Evolutionary conservation across 1,140 invertebrate genomes (phyloP).

Genomic region (Trachelipus rathkii): DNA sequence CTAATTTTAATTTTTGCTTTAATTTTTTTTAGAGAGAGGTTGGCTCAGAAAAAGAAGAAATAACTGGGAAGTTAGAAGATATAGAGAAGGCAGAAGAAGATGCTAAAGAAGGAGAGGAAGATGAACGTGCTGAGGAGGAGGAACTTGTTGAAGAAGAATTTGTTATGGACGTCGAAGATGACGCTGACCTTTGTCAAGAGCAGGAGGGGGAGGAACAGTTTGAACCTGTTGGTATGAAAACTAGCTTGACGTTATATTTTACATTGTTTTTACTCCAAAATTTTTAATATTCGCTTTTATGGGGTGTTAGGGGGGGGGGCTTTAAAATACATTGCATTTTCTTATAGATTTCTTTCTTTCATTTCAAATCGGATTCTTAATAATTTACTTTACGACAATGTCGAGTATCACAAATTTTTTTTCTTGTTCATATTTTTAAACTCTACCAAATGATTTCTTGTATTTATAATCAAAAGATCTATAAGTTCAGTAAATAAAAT

Average conservation of each 20-base stretch:
- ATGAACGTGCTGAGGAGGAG: background rate
- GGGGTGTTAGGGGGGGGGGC: too few species aligned
- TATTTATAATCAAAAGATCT: background rate
- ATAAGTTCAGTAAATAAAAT: slow-evolving; percentile 4
- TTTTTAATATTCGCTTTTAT: too few species aligned
- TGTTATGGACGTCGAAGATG: background rate
- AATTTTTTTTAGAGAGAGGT: background rate
- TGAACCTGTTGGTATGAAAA: too few species aligned
- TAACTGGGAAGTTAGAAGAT: slow-evolving; percentile 2
- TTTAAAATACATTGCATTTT: too few species aligned
- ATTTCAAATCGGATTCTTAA: too few species aligned
- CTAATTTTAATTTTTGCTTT: too few species aligned
- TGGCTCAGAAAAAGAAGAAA: slow-evolving; percentile 11
- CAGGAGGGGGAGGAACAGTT: background rate
- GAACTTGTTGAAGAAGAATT: background rate
- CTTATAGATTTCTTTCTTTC: too few species aligned
- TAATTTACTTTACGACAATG: too few species aligned
- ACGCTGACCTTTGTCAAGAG: background rate
- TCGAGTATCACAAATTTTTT: too few species aligned
- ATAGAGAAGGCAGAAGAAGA: background rate
- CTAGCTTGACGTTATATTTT: too few species aligned
- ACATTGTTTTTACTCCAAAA: too few species aligned
- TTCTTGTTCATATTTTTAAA: background rate
- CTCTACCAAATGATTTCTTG: background rate
- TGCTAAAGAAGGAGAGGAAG: slow-evolving; percentile 8